Evolutionary conservation across 2,888 invertebrate species (phyloP), one percentile per base, ranked within the genome.

Genomic region (Dicycla oo): DNA sequence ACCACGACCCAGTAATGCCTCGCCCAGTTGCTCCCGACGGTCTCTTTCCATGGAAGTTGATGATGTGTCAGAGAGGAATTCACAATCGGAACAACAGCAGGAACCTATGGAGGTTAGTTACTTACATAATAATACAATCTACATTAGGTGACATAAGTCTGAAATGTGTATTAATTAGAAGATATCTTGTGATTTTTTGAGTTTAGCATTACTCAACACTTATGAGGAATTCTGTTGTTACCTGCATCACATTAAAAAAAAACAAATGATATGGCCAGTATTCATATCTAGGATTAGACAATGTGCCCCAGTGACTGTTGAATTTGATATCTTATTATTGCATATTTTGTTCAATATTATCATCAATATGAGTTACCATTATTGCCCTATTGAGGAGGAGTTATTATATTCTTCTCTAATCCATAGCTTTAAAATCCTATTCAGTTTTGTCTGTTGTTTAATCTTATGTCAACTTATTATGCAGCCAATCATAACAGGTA

Each of bases 21-120:
- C 95, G n/a, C 95, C 95, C 3, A 95, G 95, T 84, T 96, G 95
- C 79, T 96, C 95, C 51, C 87, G 95, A 63, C 92, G 95, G 63
- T 96, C 95, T 56, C 89, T 95, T 10, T 96, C 95, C 6, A 96
- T 96, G 95, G 95, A 96, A 86, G 95, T 96, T 47, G 95, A 96
- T 92, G 95, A 96, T 88, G 89, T 91, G 43, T 94, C 95, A 81
- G 95, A 96, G 73, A 92, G 94, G 83, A 94, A 93, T 88, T 95
- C 94, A 81, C 95, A 95, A 78, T 93, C 91, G 57, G 95, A 95
- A 82, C 91, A 89, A 72, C 93, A 92, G 72, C 92, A 92, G 74
- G 95, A 96, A 87, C 91, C 95, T 74, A 96, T 96, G 95, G 95
- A 96, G 92, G 95, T 95, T 81, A 86, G 91, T 89, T 10, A 72